phyloP scores from a whole-genome alignment of 2,797 vertebrate genomes.

The Melanotaenia nigrans region DNA sequence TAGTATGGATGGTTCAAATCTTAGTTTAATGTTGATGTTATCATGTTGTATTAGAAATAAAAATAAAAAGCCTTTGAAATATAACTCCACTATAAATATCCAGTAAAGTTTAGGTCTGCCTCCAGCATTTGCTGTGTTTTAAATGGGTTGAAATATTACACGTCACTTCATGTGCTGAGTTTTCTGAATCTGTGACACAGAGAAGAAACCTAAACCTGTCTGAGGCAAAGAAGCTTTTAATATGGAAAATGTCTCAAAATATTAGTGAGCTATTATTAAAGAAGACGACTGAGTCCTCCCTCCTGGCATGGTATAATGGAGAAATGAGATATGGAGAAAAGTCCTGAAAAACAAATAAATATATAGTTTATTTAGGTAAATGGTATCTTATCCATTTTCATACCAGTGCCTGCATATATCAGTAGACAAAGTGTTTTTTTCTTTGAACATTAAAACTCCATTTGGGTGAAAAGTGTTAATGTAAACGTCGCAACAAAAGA shows the following conservation, averaged over 20 bases:
- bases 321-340: not conserved
- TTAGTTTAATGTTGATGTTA: not conserved
- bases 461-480: not conserved
- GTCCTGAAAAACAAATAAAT: not conserved
- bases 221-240: not conserved
- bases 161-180: not conserved
- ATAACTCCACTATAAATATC: not conserved
- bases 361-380: constrained; percentile 12
- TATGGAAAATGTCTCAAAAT: not conserved
- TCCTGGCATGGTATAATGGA: constrained; percentile 60
- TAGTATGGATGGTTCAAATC: not conserved
- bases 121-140: constrained; percentile 7
- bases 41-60: not conserved
- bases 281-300: constrained; percentile 16
- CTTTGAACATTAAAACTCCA: not conserved
- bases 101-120: not conserved
- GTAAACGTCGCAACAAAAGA: not conserved
- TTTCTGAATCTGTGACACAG: not conserved
- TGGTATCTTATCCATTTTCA: constrained; percentile 49
- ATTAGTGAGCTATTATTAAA: not conserved
- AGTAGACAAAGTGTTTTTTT: not conserved
- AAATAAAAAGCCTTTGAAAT: not conserved
- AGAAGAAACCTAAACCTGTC: not conserved
- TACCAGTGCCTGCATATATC: constrained; percentile 20
- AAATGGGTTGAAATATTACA: constrained; percentile 1